phyloP scores from a whole-genome alignment of 2,888 invertebrate species.

The Acronicta psi region DNA sequence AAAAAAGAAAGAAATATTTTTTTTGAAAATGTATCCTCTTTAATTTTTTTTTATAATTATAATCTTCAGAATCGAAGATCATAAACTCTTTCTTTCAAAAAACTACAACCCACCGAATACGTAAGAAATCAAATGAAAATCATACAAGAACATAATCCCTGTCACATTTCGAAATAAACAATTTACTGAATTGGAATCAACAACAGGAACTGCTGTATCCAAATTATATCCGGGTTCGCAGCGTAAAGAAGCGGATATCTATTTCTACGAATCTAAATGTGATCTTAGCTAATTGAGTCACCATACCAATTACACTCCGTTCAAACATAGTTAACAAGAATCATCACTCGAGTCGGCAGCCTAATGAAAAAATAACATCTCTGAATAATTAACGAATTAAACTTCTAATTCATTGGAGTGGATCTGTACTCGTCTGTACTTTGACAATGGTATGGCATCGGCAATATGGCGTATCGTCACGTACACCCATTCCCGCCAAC shows the following conservation, averaged over 20 bases:
- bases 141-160: no score
- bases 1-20: no score
- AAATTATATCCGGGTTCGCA: no score
- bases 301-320: slow-evolving; percentile 31
- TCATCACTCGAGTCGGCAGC: slow-evolving; percentile 29
- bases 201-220: no score
- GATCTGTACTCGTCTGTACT: slow-evolving; percentile 44
- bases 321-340: slow-evolving; percentile 37
- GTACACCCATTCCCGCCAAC: slow-evolving; percentile 79
- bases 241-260: neutral
- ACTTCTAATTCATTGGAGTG: slow-evolving; percentile 47
- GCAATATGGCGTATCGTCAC: slow-evolving; percentile 83
- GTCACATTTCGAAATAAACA: no score
- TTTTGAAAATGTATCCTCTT: no score
- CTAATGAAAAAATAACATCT: slow-evolving; percentile 55
- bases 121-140: no score
- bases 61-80: no score
- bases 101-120: no score
- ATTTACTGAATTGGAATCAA: no score
- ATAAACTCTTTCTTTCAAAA: no score
- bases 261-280: slow-evolving; percentile 11
- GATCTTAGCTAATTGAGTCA: slow-evolving; percentile 28
- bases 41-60: no score
- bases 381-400: slow-evolving; percentile 45
- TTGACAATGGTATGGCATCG: slow-evolving; percentile 55